Evolutionary conservation across 1,140 invertebrate genomes (phyloP).

Genomic region (Zaprionus africanus): DNA sequence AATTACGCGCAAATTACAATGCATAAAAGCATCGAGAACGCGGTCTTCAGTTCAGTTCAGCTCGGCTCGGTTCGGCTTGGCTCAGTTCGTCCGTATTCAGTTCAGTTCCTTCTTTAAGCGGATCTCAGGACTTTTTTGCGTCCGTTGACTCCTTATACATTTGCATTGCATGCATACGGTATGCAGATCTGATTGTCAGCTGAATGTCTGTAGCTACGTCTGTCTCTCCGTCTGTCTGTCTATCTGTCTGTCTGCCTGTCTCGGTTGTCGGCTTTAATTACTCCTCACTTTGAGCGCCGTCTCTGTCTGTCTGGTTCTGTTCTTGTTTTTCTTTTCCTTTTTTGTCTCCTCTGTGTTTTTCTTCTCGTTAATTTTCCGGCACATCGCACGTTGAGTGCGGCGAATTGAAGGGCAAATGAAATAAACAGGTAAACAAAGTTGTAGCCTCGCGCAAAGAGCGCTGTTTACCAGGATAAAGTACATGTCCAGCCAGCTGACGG

Average conservation of each 20-base stretch:
- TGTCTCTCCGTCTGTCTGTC: background rate
- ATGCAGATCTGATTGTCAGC: slow-evolving; percentile 35
- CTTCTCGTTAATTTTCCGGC: slow-evolving; percentile 49
- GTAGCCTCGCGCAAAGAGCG: slow-evolving; percentile 40
- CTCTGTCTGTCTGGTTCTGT: background rate
- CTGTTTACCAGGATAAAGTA: slow-evolving; percentile 8
- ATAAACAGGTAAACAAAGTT: slow-evolving; percentile 53
- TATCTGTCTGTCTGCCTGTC: background rate
- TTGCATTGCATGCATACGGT: slow-evolving; percentile 35
- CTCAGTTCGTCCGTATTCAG: slow-evolving; percentile 4
- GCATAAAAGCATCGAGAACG: slow-evolving; percentile 51
- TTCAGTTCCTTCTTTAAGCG: slow-evolving; percentile 20
- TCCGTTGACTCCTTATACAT: slow-evolving; percentile 46
- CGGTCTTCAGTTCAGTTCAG: slow-evolving; percentile 22
- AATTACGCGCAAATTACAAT: slow-evolving; percentile 81
- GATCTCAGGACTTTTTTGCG: slow-evolving; percentile 15
- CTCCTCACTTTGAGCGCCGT: slow-evolving; percentile 18
- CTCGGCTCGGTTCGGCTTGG: slow-evolving; percentile 15
- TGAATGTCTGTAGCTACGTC: background rate
- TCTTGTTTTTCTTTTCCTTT: background rate
- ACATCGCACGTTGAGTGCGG: slow-evolving; percentile 60
- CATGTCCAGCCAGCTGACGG: background rate
- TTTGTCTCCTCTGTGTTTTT: slow-evolving; percentile 13
- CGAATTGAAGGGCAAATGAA: slow-evolving; percentile 56
- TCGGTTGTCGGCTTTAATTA: slow-evolving; percentile 46